Conservation (phyloP, 2,113 vertebrate genomes). For the Mixornis gularis region DNA sequence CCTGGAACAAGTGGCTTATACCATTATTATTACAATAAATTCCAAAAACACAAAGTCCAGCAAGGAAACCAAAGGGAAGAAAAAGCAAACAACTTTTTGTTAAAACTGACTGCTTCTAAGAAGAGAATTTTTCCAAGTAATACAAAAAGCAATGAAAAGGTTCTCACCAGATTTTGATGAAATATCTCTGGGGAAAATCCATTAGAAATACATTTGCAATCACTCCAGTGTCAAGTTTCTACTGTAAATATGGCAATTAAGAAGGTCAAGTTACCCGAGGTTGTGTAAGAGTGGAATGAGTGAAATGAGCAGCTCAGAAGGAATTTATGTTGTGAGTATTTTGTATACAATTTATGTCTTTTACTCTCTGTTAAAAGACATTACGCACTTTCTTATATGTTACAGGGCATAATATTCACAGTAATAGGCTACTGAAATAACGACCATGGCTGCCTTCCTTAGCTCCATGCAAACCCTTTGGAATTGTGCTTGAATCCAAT, state of each 20-base stretch:
- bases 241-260: conserved; percentile 44
- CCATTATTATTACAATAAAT: neutral
- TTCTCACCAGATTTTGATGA: conserved; percentile 27
- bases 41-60: neutral
- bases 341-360: neutral
- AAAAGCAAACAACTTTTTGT: neutral
- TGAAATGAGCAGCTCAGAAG: neutral
- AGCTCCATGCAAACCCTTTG: neutral
- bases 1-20: neutral
- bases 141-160: conserved; percentile 24
- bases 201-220: conserved; percentile 52
- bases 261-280: neutral
- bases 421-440: neutral
- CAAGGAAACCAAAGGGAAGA: neutral
- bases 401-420: neutral
- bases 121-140: neutral
- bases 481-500: neutral
- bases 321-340: neutral
- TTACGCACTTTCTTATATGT: neutral
- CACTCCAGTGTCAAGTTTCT: conserved; percentile 30
- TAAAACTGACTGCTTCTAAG: neutral
- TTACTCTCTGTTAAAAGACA: neutral
- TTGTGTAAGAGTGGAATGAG: neutral
- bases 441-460: neutral
- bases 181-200: conserved; percentile 25